Conservation (phyloP, 2,797 vertebrate species). For the Alfaro cultratus region DNA sequence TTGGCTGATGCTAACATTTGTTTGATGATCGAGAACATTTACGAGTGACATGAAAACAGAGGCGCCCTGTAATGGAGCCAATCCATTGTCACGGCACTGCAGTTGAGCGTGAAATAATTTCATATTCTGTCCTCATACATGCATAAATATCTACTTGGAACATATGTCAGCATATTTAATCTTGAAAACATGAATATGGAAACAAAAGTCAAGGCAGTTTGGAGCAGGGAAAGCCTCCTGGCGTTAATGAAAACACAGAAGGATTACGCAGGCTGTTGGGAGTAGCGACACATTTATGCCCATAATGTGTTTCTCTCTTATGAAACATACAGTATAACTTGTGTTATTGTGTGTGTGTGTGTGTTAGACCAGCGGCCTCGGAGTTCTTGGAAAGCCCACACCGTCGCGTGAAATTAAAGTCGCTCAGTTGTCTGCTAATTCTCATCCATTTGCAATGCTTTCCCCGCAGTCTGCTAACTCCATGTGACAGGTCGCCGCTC, state of each 20-base stretch:
- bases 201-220: not conserved
- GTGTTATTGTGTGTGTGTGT: slow-evolving; percentile 14
- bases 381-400: slow-evolving; percentile 53
- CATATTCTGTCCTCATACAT: not conserved
- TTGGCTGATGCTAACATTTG: not conserved
- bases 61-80: not conserved
- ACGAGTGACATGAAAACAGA: not conserved
- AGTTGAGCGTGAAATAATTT: not conserved
- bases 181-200: slow-evolving; percentile 16
- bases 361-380: slow-evolving; percentile 24
- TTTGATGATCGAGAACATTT: not conserved
- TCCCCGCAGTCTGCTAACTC: slow-evolving; percentile 48
- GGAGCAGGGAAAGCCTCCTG: slow-evolving; percentile 13
- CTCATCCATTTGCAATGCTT: slow-evolving; percentile 61
- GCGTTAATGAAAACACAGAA: slow-evolving; percentile 36
- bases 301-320: slow-evolving; percentile 15
- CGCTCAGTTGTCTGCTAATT: slow-evolving; percentile 60
- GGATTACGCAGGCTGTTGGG: slow-evolving; percentile 36
- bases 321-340: slow-evolving; percentile 12
- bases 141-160: not conserved
- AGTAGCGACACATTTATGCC: slow-evolving; percentile 17
- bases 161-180: not conserved
- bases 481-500: slow-evolving; percentile 56
- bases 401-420: slow-evolving; percentile 54
- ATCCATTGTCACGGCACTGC: not conserved